Evolutionary conservation across 2,888 invertebrate species (phyloP), one percentile per base, ranked within the genome.

Genomic region (Carpatolechia fugitivella): DNA sequence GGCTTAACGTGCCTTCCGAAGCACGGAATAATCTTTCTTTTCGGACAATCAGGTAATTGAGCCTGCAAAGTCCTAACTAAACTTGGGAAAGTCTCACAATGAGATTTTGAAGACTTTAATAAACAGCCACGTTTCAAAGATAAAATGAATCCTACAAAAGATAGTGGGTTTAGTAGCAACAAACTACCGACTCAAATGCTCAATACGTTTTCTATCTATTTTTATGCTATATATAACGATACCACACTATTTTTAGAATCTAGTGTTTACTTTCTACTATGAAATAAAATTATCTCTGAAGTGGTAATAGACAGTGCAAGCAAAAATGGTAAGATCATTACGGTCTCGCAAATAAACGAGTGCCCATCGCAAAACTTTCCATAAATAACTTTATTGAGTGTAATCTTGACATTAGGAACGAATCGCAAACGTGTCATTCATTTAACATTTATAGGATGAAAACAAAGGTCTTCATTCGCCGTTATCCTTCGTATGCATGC

Each of bases 401-500:
- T 36, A 38, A 38, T 16, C 38, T 38, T n/a, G 16, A 16, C 38
- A 16, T 6, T 36, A 36, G 36, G 11, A 6, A 14, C 14, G 36
- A 14, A 36, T 14, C 14, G 36, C 14, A 16, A 38, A 38, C 7
- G 14, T 38, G 38, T 38, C 38, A 38, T 16, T 14, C 16, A 7
- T 38, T 38, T 16, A 16, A 38, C n/a, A 38, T 38, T 38, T 16
- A 38, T 38, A 16, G 38, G 16, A 38, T 16, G 38, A 14, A 13
- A n/a, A 38, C 58, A 61, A 60, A 63, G 56, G 51, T 20, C 24
- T 24, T 24, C 6, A 24, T 24, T 4, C 24, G 3, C 3, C 3
- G 24, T 41, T 41, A 18, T 41, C 18, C 40, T 63, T 64, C 60
- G 58, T 56, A 16, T 53, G 56, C 54, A 61, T 64, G 60, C 58